Base-by-base conservation (phyloP, 2,797 vertebrate genomes). In the Valencia hispanica region DNA sequence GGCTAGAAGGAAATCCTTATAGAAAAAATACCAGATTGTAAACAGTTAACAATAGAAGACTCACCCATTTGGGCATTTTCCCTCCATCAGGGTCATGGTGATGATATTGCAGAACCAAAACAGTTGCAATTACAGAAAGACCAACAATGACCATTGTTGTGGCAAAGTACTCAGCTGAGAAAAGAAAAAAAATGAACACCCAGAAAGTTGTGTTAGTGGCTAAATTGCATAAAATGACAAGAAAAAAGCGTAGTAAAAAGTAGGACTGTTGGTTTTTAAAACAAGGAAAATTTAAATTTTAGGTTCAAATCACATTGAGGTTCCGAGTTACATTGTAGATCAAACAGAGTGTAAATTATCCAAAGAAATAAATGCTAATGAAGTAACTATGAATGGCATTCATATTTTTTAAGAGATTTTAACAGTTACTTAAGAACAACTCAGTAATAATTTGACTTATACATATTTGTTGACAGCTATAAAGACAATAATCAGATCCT, bases 41-140 rank as follows among this genome's bases (percentile, higher is more conserved):
- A 25, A 50, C 32, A n/a, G n/a, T n/a, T n/a, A 47, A 73, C 14
- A 2, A 10, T 68, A 36, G 1, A 0, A 79, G 4, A 93, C 95
- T 91, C 79, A 96, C 95, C 96, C 95, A 96, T 80, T 94, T 95
- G 1, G 96, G 95, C 95, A 96, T 95, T 80, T 94, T 94, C 53
- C 91, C 80, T 82, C 95, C 95, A 51, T 93, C 86, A 0, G 95
- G 95, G 79, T 96, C 94, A 32, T 95, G 95, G 76, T 96, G 92
- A 74, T 96, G 95, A 84, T 91, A 95, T 63, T 95, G 95, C 72
- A 96, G 82, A 55, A 96, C 95, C 66, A 96, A 48, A 70, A 96
- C 95, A 7, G 95, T 96, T 27, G 94, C 94, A 45, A 96, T 94
- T 14, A 96, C 93, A 0, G 95, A 96, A 8, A 96, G 87, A 9